Conservation (phyloP, 2,797 vertebrate species). For the Artibeus lituratus region DNA sequence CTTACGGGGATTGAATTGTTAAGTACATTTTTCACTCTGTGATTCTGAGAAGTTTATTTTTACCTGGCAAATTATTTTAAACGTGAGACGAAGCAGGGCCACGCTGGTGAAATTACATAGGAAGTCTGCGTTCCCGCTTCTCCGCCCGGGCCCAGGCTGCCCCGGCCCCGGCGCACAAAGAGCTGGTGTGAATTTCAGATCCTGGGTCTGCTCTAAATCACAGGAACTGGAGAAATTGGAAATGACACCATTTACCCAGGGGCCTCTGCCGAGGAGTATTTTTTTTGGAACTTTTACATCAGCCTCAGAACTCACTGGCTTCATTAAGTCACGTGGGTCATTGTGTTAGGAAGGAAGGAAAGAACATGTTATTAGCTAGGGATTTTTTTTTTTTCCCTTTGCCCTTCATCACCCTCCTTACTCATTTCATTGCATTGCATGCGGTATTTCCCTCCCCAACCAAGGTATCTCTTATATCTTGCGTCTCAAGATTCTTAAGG, state of each 20-base stretch:
- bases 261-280: constrained; percentile 88
- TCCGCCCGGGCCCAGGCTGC: constrained; percentile 75
- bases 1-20: constrained; percentile 83
- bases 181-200: constrained; percentile 93
- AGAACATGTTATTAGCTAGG: constrained; percentile 74
- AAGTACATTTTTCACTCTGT: constrained; percentile 86
- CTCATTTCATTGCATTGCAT: constrained; percentile 41
- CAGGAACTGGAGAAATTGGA: constrained; percentile 86
- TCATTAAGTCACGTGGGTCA: constrained; percentile 80
- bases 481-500: constrained; percentile 24
- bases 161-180: constrained; percentile 89
- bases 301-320: constrained; percentile 83
- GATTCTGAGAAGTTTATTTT: constrained; percentile 90
- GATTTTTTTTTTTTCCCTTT: background rate
- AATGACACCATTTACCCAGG: constrained; percentile 93
- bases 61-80: constrained; percentile 92
- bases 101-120: constrained; percentile 86
- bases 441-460: constrained; percentile 18
- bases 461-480: constrained; percentile 49
- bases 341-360: constrained; percentile 80
- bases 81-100: constrained; percentile 91
- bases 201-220: constrained; percentile 93
- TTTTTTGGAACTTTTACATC: constrained; percentile 77
- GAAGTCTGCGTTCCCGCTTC: constrained; percentile 89
- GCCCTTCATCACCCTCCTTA: background rate